phyloP scores from a whole-genome alignment of 30 jellyfish, hydroid and myxozoan genomes.

The Chrysaora quinquecirrha region DNA sequence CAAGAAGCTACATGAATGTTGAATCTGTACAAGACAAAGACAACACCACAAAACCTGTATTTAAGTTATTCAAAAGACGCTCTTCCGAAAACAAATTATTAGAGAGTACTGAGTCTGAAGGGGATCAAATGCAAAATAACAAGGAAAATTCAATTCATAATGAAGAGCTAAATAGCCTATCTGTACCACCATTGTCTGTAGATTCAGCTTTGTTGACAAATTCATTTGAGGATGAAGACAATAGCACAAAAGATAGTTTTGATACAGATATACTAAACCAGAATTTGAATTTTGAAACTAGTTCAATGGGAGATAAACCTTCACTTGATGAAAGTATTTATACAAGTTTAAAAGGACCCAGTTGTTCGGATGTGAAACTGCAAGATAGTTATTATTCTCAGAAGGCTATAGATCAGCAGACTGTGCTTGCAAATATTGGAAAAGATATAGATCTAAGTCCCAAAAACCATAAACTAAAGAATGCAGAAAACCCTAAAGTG shows the following conservation, averaged over 20 bases:
- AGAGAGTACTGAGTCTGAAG: neutral
- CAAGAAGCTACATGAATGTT: conserved; percentile 49
- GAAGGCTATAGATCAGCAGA: too few species aligned
- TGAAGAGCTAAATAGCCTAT: conserved; percentile 17
- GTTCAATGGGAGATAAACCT: neutral
- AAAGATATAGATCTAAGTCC: too few species aligned
- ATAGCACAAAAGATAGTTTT: conserved; percentile 41
- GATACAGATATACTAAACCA: conserved; percentile 24
- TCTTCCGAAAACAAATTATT: conserved; percentile 36
- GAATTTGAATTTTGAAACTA: neutral
- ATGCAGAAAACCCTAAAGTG: too few species aligned
- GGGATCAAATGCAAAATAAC: too few species aligned
- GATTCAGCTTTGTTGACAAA: conserved; percentile 42
- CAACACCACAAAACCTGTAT: neutral
- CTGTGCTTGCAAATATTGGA: too few species aligned
- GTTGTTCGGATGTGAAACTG: too few species aligned
- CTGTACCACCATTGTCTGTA: conserved; percentile 48
- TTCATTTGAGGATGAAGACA: conserved; percentile 60
- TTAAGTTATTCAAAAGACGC: conserved; percentile 23
- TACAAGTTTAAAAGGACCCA: neutral
- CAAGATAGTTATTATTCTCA: too few species aligned
- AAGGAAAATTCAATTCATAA: conserved; percentile 2
- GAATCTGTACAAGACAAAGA: conserved; percentile 7
- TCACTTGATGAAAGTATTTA: neutral
- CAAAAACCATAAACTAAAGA: too few species aligned